phyloP scores from a whole-genome alignment of 1,140 invertebrate genomes.

The Drosophila nikananu region DNA sequence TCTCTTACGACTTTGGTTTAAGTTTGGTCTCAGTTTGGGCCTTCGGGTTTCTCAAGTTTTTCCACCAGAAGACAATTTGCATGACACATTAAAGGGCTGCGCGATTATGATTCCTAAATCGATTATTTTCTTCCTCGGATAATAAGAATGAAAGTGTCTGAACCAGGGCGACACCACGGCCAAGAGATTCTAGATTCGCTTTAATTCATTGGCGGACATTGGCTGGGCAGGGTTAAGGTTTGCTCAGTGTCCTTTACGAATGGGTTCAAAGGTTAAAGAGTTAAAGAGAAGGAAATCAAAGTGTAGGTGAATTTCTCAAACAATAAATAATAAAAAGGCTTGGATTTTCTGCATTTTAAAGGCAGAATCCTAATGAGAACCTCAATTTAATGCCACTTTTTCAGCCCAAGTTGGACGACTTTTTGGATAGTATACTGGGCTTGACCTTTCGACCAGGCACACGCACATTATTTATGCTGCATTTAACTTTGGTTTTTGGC shows the following conservation, averaged over 20 bases:
- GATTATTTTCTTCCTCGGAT: slow-evolving; percentile 23
- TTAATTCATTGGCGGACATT: background rate
- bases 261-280: background rate
- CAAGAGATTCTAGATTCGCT: background rate
- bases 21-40: slow-evolving; percentile 15
- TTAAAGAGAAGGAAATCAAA: background rate
- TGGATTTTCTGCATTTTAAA: background rate
- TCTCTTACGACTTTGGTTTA: slow-evolving; percentile 4
- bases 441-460: slow-evolving; percentile 40
- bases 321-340: background rate
- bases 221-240: background rate
- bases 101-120: slow-evolving; percentile 32
- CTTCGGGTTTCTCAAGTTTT: slow-evolving; percentile 25
- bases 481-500: slow-evolving; percentile 79
- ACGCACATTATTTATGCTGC: slow-evolving; percentile 81
- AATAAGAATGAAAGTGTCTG: slow-evolving; percentile 45
- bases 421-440: background rate
- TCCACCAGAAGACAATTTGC: slow-evolving; percentile 35
- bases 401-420: background rate
- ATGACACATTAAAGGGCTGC: slow-evolving; percentile 43
- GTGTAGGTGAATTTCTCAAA: too few species aligned
- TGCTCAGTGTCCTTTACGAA: background rate
- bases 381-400: background rate
- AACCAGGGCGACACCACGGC: slow-evolving; percentile 9
- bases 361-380: background rate